A percentile compares a stretch with the other conserved stretches of the same genome.
phyloP scores from a whole-genome alignment of 2,888 invertebrate species.

The Eupithecia exiguata region DNA sequence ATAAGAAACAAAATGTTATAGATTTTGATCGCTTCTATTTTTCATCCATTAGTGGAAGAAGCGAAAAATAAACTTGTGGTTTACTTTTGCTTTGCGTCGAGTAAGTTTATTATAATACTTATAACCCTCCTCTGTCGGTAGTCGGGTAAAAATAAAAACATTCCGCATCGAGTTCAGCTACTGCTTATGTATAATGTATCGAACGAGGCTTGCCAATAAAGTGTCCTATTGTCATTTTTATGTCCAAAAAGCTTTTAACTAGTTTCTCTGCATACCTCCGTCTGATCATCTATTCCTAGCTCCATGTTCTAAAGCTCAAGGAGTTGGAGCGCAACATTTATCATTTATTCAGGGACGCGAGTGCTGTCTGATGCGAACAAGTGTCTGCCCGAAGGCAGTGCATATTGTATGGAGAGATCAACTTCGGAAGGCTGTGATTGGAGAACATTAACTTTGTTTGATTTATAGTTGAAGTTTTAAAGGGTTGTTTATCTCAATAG shows the following conservation, averaged over 20 bases:
- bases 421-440: constrained; percentile 25
- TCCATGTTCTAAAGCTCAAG: constrained; percentile 43
- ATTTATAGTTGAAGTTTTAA: constrained; percentile 3
- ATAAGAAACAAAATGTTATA: too few species aligned
- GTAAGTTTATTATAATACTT: too few species aligned
- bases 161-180: too few species aligned
- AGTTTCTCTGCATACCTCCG: background rate
- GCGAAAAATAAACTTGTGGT: too few species aligned
- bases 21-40: too few species aligned
- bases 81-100: too few species aligned
- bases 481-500: too few species aligned
- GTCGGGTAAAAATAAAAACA: too few species aligned
- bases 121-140: too few species aligned
- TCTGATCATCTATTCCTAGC: background rate
- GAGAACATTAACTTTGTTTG: constrained; percentile 21
- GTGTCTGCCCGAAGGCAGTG: constrained; percentile 51
- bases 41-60: too few species aligned
- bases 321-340: constrained; percentile 63
- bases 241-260: background rate
- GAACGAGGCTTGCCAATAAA: too few species aligned
- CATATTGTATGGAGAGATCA: constrained; percentile 43
- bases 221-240: background rate
- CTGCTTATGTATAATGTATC: too few species aligned
- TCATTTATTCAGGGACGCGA: constrained; percentile 71
- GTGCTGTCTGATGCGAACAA: constrained; percentile 58